Base-by-base conservation (phyloP, 2,888 invertebrate genomes). In the Drosophila pullipes region DNA sequence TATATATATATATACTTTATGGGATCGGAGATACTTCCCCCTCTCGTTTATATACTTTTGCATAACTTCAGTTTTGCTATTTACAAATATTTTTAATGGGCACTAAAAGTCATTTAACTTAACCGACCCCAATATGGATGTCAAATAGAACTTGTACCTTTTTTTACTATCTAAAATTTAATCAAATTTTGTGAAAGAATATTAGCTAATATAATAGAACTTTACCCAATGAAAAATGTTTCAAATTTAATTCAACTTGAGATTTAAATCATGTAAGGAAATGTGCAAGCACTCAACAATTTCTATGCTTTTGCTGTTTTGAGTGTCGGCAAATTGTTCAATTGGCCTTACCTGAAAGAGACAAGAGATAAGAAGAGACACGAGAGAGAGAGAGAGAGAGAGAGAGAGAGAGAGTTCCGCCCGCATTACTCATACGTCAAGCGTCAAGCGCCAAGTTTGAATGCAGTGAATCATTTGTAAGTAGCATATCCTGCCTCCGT, bases 391-490 rank as follows among this genome's bases (percentile, higher is more conserved):
- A 7, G 3, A 11, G 41, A 11, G 1, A 5, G n/a, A 5, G 41
- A 11, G 1, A 5, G n/a, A 5, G 41, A 4, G 47, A 7, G 7
- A 47, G 47, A 54, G 50, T 52, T 52, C 16, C 11, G 39, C 4
- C 39, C 33, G 69, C 44, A 69, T 58, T 53, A 59, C 72, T 59
- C 72, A 71, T 47, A 62, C 71, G 71, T 13, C 70, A 47, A 37
- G 71, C 54, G 1, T 2, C 25, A 16, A 47, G 22, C 53, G 4
- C 2, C 22, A 47, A 13, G 25, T 47, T 47, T 25, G 47, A 47
- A 54, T 47, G 39, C 60, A 60, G 50, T 61, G 35, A 33, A 57
- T 44, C 70, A 61, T 62, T 71, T 62, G 52, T 30, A 16, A 52
- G 57, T 25, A n/a, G 52, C 57, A 71, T 39, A 58, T 72, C 72